Evolutionary conservation across 2,113 vertebrate species (phyloP).

Genomic region (Prionailurus viverrinus): DNA sequence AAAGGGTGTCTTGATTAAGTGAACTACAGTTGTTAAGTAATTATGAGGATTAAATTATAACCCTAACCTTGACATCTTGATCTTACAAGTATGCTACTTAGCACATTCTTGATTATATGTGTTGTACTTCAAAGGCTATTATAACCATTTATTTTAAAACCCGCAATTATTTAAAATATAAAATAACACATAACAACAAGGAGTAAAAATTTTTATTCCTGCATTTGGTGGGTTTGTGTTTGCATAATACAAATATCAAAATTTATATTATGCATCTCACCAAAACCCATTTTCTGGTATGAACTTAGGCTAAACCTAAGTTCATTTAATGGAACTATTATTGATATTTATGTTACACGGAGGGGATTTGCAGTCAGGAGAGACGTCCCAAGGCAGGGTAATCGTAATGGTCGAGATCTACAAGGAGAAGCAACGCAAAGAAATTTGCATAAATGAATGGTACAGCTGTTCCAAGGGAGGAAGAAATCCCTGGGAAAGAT

Average conservation of each 20-base stretch:
- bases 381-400: background rate
- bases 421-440: constrained; percentile 8
- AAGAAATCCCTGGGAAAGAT: background rate
- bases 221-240: background rate
- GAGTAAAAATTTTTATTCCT: constrained; percentile 29
- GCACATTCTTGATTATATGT: constrained; percentile 1
- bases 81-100: constrained; percentile 23
- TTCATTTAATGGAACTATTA: background rate
- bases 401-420: background rate
- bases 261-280: constrained; percentile 1
- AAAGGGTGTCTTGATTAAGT: constrained; percentile 17
- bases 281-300: constrained; percentile 30
- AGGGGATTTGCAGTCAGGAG: constrained; percentile 25
- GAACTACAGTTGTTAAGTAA: constrained; percentile 36
- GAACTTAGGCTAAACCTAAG: background rate
- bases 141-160: constrained; percentile 43
- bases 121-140: background rate
- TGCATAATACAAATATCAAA: constrained; percentile 7
- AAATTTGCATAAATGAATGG: background rate
- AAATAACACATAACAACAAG: constrained; percentile 23
- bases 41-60: constrained; percentile 43
- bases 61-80: constrained; percentile 36
- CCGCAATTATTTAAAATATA: constrained; percentile 47
- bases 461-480: background rate
- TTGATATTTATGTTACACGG: background rate